These are phyloP conservation scores for Stenichneumon culpator DNA, from an alignment of 2,888 invertebrate species.

Conservation along the genomic window DNA sequence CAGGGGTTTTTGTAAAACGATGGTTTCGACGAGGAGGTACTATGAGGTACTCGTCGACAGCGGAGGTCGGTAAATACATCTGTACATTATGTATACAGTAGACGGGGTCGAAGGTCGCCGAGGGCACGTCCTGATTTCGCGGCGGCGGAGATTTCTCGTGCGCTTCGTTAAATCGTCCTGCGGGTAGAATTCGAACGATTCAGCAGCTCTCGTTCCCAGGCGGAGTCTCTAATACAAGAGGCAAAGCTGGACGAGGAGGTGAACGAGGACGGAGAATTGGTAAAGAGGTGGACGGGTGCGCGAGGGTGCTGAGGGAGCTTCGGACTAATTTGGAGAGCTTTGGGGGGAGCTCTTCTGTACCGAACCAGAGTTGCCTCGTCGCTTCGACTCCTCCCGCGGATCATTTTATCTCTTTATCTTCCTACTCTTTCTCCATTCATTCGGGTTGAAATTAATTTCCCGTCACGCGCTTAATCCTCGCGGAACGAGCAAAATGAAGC, in stretches of 20 bases:
- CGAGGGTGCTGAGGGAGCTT: constrained; percentile 28
- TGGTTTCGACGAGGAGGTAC: constrained; percentile 25
- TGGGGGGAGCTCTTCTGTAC: constrained; percentile 25
- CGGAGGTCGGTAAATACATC: not conserved
- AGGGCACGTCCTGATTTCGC: constrained; percentile 61
- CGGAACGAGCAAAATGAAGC: constrained; percentile 59
- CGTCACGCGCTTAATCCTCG: constrained; percentile 63
- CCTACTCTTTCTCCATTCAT: constrained; percentile 51
- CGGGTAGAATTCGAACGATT: constrained; percentile 65
- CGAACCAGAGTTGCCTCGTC: constrained; percentile 13
- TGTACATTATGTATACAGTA: constrained; percentile 9
- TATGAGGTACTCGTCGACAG: constrained; percentile 32
- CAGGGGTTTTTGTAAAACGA: constrained; percentile 32
- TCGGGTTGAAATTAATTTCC: constrained; percentile 65
- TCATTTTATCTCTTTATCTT: constrained; percentile 23
- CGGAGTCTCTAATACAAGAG: constrained; percentile 22
- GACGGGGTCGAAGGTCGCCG: constrained; percentile 53
- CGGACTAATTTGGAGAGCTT: constrained; percentile 63
- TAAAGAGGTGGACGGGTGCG: constrained; percentile 31
- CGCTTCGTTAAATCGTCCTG: constrained; percentile 65
- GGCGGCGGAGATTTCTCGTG: constrained; percentile 34
- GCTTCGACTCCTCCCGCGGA: not conserved
- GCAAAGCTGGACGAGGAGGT: not conserved
- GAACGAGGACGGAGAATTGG: not conserved
- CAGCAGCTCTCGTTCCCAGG: constrained; percentile 45